Base-by-base conservation (phyloP, 2,797 vertebrate species). In the Neostethus bicornis region DNA sequence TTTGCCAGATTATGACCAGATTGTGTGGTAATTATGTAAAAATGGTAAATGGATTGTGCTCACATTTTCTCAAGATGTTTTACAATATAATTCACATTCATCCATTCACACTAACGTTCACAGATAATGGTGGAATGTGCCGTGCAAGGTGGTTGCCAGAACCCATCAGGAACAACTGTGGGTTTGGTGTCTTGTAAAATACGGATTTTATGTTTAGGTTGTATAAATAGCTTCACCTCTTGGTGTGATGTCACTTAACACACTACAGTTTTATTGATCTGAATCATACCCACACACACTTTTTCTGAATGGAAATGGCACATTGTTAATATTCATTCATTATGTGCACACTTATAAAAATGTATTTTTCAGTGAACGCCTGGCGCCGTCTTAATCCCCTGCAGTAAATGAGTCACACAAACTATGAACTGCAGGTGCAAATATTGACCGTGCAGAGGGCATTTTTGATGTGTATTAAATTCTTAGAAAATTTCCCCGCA, bases 1-100 rank as follows among this genome's bases (percentile, higher is more conserved):
- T 47, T 61, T 62, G 61, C 24, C 32, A 7, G 20, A 23, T 10
- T 53, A 61, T 46, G 61, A 34, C 20, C n/a, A n/a, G 7, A 43
- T n/a, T 24, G 1, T 20, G 21, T 47, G 20, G 60, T 26, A 50
- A 28, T 14, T 41, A 38, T 6, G 7, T 21, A 17, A n/a, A n/a
- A n/a, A n/a, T n/a, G n/a, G n/a, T n/a, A n/a, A n/a, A n/a, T n/a
- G n/a, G n/a, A n/a, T n/a, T n/a, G n/a, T n/a, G n/a, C n/a, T n/a
- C n/a, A n/a, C n/a, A n/a, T n/a, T n/a, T n/a, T n/a, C n/a, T n/a
- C n/a, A n/a, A n/a, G n/a, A n/a, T n/a, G n/a, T n/a, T n/a, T n/a
- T n/a, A n/a, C n/a, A n/a, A n/a, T n/a, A n/a, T n/a, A n/a, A n/a
- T n/a, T n/a, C n/a, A n/a, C n/a, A n/a, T n/a, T n/a, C n/a, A n/a